Evolutionary conservation across 2,113 vertebrate species (phyloP), one percentile per base, ranked within the genome.

Genomic region (Chlorodrepanis virens): DNA sequence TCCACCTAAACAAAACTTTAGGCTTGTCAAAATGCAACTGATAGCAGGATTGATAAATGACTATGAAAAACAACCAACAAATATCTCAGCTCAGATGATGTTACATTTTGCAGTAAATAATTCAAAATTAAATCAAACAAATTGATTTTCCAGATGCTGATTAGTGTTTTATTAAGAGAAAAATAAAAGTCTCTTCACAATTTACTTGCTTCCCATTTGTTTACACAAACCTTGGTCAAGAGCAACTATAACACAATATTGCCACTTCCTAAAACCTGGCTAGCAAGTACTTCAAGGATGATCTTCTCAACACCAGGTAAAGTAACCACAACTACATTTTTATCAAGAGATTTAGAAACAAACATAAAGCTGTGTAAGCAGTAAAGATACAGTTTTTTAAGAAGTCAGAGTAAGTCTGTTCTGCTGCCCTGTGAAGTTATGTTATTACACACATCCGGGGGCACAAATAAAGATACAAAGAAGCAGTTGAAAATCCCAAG

Each of bases 381-480:
- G 12, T 24, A 67, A 31, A 28, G 11, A 80, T 42, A 53, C 3
- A 28, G 2, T 35, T 80, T 83, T 69, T 33, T 81, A 67, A 68
- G 15, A 63, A 89, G 29, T 39, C 17, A 47, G 33, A 53, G 4
- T 59, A 65, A 67, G n/a, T 23, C 6, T 67, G 9, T 27, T 20
- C 15, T 4, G 17, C 18, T 2, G 4, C 74, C 17, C 33, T 72
- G 49, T 76, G 24, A 71, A 78, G 12, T 65, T 19, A 10, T 52
- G 60, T 60, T 56, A 40, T 18, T 24, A 31, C 14, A 69, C 5
- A 14, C 10, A 22, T 21, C 12, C 1, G 3, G 0, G 2, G 31
- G 35, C 24, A 39, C 16, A 61, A 20, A 82, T 5, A 72, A 4
- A 70, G 16, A 24, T 25, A 52, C 1, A 44, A 68, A 90, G 9